Evolutionary conservation across 2,113 vertebrate species (phyloP).

Genomic region (Protobothrops flavoviridis): DNA sequence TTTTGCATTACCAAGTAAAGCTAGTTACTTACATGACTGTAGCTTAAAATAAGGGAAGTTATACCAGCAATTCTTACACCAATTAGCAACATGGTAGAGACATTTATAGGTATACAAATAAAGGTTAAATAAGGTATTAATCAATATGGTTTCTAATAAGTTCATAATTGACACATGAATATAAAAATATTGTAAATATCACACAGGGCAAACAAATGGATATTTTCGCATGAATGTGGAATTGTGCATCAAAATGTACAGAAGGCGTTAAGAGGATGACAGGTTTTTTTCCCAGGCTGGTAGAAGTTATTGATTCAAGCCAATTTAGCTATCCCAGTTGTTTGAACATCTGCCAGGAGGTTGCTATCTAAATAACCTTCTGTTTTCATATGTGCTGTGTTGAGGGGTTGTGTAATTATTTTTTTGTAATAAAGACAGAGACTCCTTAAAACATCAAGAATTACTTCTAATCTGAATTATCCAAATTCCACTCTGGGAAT

Average conservation of each 20-base stretch:
- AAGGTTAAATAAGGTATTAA: constrained; percentile 11
- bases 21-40: neutral
- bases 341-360: constrained; percentile 55
- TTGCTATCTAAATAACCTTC: constrained; percentile 57
- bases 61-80: neutral
- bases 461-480: constrained; percentile 71
- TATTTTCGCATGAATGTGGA: neutral
- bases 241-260: constrained; percentile 21
- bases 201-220: neutral
- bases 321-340: constrained; percentile 55
- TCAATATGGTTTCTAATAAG: neutral
- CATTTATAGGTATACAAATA: neutral
- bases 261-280: constrained; percentile 20
- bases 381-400: constrained; percentile 43
- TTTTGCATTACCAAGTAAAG: neutral
- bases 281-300: constrained; percentile 38
- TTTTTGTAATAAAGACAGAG: constrained; percentile 59
- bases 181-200: neutral
- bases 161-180: neutral
- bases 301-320: constrained; percentile 56
- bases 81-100: neutral
- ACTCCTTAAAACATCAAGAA: constrained; percentile 64
- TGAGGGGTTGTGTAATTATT: constrained; percentile 61
- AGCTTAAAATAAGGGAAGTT: neutral
- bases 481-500: constrained; percentile 67